Percentiles rank a stretch among this genome's conserved stretches.
Evolutionary conservation across 2,113 vertebrate species (phyloP).

Genomic region (Opisthocomus hoazin): DNA sequence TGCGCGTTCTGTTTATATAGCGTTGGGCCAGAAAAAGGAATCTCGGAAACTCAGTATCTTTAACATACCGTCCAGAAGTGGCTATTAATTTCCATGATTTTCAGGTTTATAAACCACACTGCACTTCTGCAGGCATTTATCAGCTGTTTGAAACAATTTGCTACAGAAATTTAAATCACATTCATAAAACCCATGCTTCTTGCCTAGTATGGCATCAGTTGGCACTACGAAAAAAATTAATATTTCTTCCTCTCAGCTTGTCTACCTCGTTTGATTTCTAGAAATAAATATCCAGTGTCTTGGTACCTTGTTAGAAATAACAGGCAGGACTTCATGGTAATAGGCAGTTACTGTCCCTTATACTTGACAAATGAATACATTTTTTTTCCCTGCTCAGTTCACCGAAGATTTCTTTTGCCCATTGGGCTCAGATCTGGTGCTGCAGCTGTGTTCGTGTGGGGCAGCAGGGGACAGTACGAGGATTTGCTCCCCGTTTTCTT

Average conservation of each 20-base stretch:
- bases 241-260: background rate
- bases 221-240: background rate
- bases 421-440: background rate
- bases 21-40: background rate
- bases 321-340: background rate
- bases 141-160: background rate
- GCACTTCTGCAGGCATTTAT: background rate
- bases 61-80: background rate
- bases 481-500: background rate
- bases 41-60: background rate
- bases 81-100: background rate
- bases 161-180: background rate
- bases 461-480: rapidly evolving
- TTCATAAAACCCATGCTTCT: background rate
- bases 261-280: background rate
- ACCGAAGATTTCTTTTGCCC: background rate
- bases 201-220: background rate
- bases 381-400: background rate
- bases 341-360: background rate
- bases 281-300: background rate
- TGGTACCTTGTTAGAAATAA: background rate
- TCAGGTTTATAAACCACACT: background rate
- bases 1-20: background rate
- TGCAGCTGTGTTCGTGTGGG: background rate
- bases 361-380: background rate